Conservation (phyloP, 2,888 invertebrate species). For the Ernsta delagoae region DNA sequence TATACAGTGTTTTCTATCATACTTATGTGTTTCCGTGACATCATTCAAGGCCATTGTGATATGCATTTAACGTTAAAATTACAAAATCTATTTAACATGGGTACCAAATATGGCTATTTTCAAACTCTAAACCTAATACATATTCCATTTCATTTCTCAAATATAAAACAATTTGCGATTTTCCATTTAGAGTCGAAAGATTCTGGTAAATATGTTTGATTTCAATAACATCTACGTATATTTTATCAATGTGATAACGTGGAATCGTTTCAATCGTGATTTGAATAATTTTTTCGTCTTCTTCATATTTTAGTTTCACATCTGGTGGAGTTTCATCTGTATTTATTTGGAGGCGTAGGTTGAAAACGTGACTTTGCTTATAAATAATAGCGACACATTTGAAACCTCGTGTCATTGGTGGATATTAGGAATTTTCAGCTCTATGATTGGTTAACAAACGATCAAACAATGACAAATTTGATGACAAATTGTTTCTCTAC, state of each 20-base stretch:
- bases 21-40: constrained; percentile 42
- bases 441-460: constrained; percentile 2
- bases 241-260: neutral
- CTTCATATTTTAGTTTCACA: neutral
- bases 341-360: neutral
- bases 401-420: neutral
- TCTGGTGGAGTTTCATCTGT: neutral
- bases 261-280: neutral
- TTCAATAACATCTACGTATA: neutral
- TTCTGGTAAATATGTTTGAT: neutral
- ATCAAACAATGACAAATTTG: neutral
- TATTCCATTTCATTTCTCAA: neutral
- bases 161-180: neutral
- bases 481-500: neutral
- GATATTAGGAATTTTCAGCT: neutral
- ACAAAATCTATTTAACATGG: constrained; percentile 1
- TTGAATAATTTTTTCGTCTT: neutral
- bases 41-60: constrained; percentile 60
- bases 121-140: neutral
- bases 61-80: constrained; percentile 64
- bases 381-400: neutral
- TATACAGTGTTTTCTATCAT: constrained; percentile 23
- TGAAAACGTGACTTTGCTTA: neutral
- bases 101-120: neutral
- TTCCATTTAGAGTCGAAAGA: neutral